Evolutionary conservation across 2,113 vertebrate genomes (phyloP).

Genomic region (Stictonetta naevosa): DNA sequence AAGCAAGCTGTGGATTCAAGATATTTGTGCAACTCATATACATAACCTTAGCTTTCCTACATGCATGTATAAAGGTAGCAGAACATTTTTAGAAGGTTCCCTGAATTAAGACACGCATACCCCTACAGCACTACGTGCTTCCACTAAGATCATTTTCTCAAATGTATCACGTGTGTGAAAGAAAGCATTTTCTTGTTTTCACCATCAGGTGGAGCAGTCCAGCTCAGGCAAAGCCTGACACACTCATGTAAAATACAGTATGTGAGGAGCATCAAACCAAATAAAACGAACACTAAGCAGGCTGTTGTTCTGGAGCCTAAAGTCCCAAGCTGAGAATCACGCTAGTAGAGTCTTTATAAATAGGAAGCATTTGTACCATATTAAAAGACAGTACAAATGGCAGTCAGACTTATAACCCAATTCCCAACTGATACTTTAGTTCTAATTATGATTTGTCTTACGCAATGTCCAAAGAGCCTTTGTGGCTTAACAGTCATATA

Average conservation of each 20-base stretch:
- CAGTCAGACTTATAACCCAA: not conserved
- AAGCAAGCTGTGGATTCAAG: not conserved
- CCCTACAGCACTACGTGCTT: not conserved
- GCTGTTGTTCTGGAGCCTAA: not conserved
- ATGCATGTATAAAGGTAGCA: not conserved
- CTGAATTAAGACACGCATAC: not conserved
- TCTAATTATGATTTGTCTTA: not conserved
- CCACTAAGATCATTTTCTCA: not conserved
- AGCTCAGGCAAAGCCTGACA: not conserved
- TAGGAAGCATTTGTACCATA: not conserved
- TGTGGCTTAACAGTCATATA: not conserved
- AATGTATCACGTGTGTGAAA: not conserved
- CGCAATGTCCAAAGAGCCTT: not conserved
- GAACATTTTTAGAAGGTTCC: not conserved
- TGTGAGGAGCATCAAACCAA: not conserved
- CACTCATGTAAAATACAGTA: not conserved
- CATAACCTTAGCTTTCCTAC: not conserved
- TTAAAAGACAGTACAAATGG: not conserved
- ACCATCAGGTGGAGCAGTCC: conserved; percentile 7
- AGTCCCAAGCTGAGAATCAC: not conserved
- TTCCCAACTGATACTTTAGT: not conserved
- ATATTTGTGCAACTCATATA: not conserved
- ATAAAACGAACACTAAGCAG: not conserved
- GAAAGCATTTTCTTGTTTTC: not conserved
- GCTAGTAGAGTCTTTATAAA: not conserved